Base-by-base conservation (phyloP, 2,888 invertebrate species). In the Polydrusus pterygomalis region DNA sequence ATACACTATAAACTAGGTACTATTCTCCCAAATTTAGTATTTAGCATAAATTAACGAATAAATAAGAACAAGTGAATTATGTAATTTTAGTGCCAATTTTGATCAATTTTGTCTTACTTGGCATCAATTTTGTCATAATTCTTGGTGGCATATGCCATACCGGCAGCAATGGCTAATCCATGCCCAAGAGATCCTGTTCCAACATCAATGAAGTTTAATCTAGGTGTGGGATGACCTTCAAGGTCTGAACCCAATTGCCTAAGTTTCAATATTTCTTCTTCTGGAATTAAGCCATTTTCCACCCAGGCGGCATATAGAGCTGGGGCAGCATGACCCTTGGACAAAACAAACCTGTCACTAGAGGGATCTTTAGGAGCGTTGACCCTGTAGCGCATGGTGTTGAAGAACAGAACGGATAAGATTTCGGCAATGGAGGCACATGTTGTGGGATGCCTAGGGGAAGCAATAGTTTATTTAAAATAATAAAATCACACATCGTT, bases 241-340 rank as follows among this genome's bases (percentile, higher is more conserved):
- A 99, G 91, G 89, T 99, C 98, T 25, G 95, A 96, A 84, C 94
- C 94, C 80, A 98, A 90, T 87, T 97, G 96, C 78, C 98, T 92
- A 68, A 98, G 91, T 85, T 97, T 96, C 80, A 98, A 89, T 80
- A 98, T 89, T 0, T 98, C 96, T 0, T 90, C 89, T 0, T 92
- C 90, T 0, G 96, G 95, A 88, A 98, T 96, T 0, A 97, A 91
- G 7, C 97, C 97, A 25, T 96, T 95, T 87, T 99, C 98, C 7
- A 97, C 97, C 98, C 98, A 99, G 11, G 98, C 99, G 74, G 98
- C 98, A 89, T 99, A 99, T 43, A 99, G 91, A 87, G 99, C 97
- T 1, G 99, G 99, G 20, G 98, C 97, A 17, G 99, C 98, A 89
- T 99, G 99, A 74, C 99, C 99, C 90, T 99, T 99, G 80, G 99